A percentile compares a stretch with the other conserved stretches of the same genome.
Conservation (phyloP, 2,888 invertebrate species). For the Drymonia ruficornis region DNA sequence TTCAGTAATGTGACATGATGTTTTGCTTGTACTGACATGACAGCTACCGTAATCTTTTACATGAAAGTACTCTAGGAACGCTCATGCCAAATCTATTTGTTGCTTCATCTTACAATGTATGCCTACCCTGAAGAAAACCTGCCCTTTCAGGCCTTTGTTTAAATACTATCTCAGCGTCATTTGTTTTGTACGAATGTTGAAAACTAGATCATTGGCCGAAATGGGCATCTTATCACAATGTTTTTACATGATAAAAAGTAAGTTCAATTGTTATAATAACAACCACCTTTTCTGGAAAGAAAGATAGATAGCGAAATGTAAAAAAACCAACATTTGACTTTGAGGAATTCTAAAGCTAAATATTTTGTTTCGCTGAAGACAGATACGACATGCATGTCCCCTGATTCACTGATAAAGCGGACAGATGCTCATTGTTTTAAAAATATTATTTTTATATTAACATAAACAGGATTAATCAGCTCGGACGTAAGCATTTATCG, state of each 20-base stretch:
- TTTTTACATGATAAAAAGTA: not conserved
- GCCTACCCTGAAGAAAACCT: too few relatives aligned
- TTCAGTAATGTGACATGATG: too few relatives aligned
- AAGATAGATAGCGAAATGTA: not conserved
- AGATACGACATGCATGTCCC: slow-evolving; percentile 33
- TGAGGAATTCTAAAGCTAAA: slow-evolving; percentile 17
- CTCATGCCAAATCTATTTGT: too few relatives aligned
- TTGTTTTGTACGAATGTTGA: too few relatives aligned
- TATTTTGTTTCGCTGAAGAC: slow-evolving; percentile 25
- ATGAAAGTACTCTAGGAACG: too few relatives aligned
- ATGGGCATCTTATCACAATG: too few relatives aligned
- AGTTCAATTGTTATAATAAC: not conserved
- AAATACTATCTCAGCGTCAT: not conserved
- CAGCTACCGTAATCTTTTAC: too few relatives aligned
- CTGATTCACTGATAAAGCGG: slow-evolving; percentile 22
- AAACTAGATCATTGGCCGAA: too few relatives aligned
- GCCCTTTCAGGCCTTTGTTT: too few relatives aligned
- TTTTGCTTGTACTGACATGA: too few relatives aligned
- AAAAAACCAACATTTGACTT: not conserved
- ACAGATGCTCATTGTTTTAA: slow-evolving; percentile 26
- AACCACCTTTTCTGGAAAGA: not conserved
- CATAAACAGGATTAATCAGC: slow-evolving; percentile 30
- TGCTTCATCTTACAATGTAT: too few relatives aligned
- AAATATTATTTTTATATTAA: slow-evolving; percentile 26
- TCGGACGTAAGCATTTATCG: slow-evolving; percentile 7